These are phyloP conservation scores for Coregonus suidteri DNA, from an alignment of 2,797 vertebrate species.

Conservation along the genomic window DNA sequence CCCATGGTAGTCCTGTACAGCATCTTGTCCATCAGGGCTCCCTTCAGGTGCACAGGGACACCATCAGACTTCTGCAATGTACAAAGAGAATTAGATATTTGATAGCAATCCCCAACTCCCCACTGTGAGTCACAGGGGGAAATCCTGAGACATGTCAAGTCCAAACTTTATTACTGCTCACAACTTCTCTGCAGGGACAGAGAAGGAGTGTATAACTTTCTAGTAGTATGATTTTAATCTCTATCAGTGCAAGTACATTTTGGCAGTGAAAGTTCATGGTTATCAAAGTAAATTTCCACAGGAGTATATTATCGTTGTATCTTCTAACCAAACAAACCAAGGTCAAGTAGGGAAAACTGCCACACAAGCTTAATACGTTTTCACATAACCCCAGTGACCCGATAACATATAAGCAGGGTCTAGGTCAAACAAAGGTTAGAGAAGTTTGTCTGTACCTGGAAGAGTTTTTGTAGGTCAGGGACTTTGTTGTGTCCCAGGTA, in stretches of 20 bases:
- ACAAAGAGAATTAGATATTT: conserved; percentile 31
- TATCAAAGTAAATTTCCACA: background rate
- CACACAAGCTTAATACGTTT: background rate
- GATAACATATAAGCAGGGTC: too few species aligned
- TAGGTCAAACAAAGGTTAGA: background rate
- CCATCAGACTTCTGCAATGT: conserved; percentile 78
- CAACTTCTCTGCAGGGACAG: background rate
- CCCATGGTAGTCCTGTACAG: conserved; percentile 89
- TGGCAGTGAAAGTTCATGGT: background rate
- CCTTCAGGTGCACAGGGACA: conserved; percentile 82
- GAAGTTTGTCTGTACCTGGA: conserved; percentile 76
- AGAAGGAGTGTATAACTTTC: background rate
- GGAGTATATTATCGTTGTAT: background rate
- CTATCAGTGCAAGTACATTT: background rate
- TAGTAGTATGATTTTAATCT: background rate
- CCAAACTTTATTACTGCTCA: background rate
- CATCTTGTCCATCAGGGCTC: conserved; percentile 81
- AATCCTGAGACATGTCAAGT: background rate
- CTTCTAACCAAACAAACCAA: background rate
- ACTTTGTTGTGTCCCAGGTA: conserved; percentile 79
- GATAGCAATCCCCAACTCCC: conserved; percentile 6
- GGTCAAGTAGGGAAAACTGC: background rate
- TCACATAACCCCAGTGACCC: background rate
- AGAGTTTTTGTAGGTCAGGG: conserved; percentile 82
- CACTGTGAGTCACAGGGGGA: too few species aligned